A percentile compares a stretch with the other conserved stretches of the same genome.
phyloP scores from a whole-genome alignment of 2,113 vertebrate species.

The Chloebia gouldiae region DNA sequence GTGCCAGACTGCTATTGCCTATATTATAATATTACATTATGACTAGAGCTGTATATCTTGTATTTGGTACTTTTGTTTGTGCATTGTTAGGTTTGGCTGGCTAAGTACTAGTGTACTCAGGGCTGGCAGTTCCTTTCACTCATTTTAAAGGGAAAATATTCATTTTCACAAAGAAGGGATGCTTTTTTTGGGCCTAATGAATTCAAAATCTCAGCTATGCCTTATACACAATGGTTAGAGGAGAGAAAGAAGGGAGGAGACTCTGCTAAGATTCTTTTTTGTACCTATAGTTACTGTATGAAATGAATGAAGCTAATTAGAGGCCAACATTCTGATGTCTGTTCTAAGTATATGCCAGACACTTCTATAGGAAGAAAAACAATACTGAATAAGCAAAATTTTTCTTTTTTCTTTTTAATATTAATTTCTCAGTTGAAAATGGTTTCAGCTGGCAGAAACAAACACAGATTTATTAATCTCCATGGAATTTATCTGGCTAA shows the following conservation, averaged over 20 bases:
- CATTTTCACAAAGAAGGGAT: not conserved
- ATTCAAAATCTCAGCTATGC: not conserved
- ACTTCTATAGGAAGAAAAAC: not conserved
- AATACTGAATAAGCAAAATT: not conserved
- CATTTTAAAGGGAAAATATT: not conserved
- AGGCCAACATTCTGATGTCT: not conserved
- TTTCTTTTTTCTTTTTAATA: not conserved
- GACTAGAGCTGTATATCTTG: conserved; percentile 1
- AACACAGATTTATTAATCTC: not conserved
- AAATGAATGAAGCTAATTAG: conserved; percentile 5
- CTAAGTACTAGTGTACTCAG: not conserved
- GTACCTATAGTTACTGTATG: not conserved
- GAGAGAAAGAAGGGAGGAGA: not conserved
- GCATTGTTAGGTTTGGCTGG: conserved; percentile 10
- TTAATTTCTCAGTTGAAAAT: not conserved
- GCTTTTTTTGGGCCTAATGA: not conserved
- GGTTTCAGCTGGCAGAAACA: not conserved
- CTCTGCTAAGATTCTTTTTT: not conserved
- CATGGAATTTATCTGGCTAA: not conserved
- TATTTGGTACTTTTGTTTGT: not conserved
- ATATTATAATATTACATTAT: not conserved
- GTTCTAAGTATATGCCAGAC: not conserved
- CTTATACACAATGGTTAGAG: not conserved
- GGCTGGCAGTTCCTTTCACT: conserved; percentile 20
- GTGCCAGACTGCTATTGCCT: conserved; percentile 31